phyloP scores from a whole-genome alignment of 2,888 invertebrate genomes.

The Junonia oenone region DNA sequence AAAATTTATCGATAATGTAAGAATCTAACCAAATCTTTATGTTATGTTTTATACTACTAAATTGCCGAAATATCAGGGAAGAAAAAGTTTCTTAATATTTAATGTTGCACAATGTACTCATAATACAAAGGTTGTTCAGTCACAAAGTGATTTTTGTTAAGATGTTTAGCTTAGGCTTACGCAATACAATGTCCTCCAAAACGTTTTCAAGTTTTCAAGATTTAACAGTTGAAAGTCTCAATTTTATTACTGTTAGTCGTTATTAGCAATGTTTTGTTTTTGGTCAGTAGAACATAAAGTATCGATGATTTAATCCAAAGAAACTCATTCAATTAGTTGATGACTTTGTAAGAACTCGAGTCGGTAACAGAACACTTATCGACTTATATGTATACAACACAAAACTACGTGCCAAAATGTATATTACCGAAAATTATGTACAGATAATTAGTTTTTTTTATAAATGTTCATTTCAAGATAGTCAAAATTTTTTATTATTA shows the following conservation, averaged over 20 bases:
- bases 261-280: slow-evolving; percentile 31
- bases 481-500: slow-evolving; percentile 5
- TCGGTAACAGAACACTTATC: slow-evolving; percentile 5
- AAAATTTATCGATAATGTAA: slow-evolving; percentile 15
- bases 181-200: slow-evolving; percentile 7
- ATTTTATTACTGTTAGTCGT: slow-evolving; percentile 51
- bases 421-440: slow-evolving; percentile 32
- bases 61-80: background rate
- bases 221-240: slow-evolving; percentile 35
- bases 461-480: slow-evolving; percentile 33
- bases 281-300: slow-evolving; percentile 54
- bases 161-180: slow-evolving; percentile 15
- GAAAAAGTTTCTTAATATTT: background rate
- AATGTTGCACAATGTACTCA: slow-evolving; percentile 20
- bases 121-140: slow-evolving; percentile 27
- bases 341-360: slow-evolving; percentile 10
- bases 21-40: slow-evolving; percentile 15
- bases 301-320: slow-evolving; percentile 33
- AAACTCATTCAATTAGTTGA: slow-evolving; percentile 11
- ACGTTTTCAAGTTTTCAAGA: slow-evolving; percentile 17
- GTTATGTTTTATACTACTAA: background rate
- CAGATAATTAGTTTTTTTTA: slow-evolving; percentile 28
- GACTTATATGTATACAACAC: background rate
- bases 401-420: slow-evolving; percentile 57
- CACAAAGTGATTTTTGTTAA: slow-evolving; percentile 33